A percentile compares a stretch with the other conserved stretches of the same genome.
Evolutionary conservation across 2,797 vertebrate genomes (phyloP).

Genomic region (Rhabdomys pumilio): DNA sequence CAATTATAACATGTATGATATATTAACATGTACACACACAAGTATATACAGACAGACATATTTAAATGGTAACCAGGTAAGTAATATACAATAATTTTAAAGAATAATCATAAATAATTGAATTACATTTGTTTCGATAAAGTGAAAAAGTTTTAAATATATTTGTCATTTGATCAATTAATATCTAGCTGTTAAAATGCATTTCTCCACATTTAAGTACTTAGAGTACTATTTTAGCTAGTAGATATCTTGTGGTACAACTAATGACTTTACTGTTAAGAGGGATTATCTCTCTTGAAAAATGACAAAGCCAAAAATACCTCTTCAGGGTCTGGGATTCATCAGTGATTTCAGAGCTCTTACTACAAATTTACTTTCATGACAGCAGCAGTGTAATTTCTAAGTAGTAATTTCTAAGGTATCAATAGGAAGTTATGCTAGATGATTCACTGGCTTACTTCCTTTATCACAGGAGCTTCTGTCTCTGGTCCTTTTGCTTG

Average conservation of each 20-base stretch:
- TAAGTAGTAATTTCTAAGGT: neutral
- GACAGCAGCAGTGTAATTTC: neutral
- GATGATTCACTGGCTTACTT: neutral
- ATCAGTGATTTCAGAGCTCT: neutral
- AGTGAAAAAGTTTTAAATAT: slow-evolving; percentile 64
- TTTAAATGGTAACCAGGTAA: slow-evolving; percentile 25
- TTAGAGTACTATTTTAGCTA: neutral
- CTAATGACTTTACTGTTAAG: neutral
- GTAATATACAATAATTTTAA: slow-evolving; percentile 26
- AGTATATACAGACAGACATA: slow-evolving; percentile 5
- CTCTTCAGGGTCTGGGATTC: neutral
- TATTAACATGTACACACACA: neutral
- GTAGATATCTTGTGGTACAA: neutral
- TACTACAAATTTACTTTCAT: too few species aligned
- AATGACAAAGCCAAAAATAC: neutral
- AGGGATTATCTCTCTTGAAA: neutral
- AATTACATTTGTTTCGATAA: slow-evolving; percentile 65
- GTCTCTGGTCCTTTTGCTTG: neutral
- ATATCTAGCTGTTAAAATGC: neutral
- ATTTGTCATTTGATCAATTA: slow-evolving; percentile 23
- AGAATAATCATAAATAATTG: neutral
- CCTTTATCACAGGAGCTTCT: neutral
- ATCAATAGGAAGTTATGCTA: neutral
- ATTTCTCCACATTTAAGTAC: neutral
- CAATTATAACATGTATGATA: slow-evolving; percentile 3